Conservation (phyloP, 1,140 invertebrate genomes). For the Bombus haemorrhoidalis region DNA sequence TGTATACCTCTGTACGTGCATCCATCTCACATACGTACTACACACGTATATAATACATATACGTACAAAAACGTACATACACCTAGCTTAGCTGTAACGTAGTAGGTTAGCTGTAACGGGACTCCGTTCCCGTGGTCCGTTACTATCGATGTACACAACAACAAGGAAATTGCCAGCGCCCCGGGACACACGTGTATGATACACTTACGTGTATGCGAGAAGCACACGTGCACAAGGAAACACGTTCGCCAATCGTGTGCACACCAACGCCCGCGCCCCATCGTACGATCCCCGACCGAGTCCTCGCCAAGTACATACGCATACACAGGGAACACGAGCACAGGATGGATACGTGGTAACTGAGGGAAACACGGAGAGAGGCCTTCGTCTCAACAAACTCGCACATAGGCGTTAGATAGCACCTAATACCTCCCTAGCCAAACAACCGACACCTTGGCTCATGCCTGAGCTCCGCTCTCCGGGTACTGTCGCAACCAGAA, state of each 20-base stretch:
- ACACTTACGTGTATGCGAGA: background rate
- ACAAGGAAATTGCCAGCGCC: constrained; percentile 67
- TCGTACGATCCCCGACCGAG: background rate
- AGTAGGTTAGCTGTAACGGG: constrained; percentile 36
- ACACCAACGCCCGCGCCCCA: constrained; percentile 3
- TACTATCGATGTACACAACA: constrained; percentile 62
- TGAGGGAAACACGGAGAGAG: constrained; percentile 54
- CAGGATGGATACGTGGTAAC: constrained; percentile 35
- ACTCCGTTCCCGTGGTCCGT: constrained; percentile 20
- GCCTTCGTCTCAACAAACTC: constrained; percentile 29
- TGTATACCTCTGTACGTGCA: constrained; percentile 34
- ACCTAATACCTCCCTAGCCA: constrained; percentile 57
- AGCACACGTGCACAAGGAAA: constrained; percentile 21
- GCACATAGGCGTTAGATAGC: constrained; percentile 49
- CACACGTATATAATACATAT: background rate
- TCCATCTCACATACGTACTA: background rate
- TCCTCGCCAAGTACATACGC: constrained; percentile 3
- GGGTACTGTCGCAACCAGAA: constrained; percentile 34
- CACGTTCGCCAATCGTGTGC: background rate
- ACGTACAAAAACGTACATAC: background rate
- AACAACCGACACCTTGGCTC: constrained; percentile 61
- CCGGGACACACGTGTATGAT: background rate
- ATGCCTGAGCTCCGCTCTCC: constrained; percentile 17
- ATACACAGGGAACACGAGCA: background rate
- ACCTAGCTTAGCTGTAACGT: constrained; percentile 31